phyloP scores from a whole-genome alignment of 2,888 invertebrate species.

The Torymus aiolomorphi region DNA sequence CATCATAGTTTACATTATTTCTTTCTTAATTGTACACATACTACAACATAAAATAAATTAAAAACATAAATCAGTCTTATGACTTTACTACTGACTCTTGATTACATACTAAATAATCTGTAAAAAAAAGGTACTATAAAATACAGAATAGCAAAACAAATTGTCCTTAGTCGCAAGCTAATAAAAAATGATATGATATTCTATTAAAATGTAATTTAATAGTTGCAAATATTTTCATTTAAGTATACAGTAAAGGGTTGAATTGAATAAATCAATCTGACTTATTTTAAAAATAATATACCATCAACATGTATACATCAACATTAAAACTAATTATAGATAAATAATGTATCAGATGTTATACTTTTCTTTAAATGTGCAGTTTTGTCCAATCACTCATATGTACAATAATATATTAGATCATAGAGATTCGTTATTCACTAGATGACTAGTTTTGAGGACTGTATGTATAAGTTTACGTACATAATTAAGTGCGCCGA shows the following conservation, averaged over 20 bases:
- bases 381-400: conserved; percentile 55
- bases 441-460: conserved; percentile 64
- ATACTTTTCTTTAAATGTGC: conserved; percentile 39
- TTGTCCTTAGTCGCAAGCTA: too few relatives aligned
- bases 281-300: not conserved
- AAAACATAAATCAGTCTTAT: conserved; percentile 53
- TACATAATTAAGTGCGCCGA: conserved; percentile 50
- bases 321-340: conserved; percentile 28
- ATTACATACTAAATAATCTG: too few relatives aligned
- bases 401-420: conserved; percentile 59
- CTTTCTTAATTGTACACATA: conserved; percentile 20
- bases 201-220: too few relatives aligned
- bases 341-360: conserved; percentile 34
- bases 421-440: conserved; percentile 59
- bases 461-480: conserved; percentile 60
- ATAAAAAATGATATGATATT: too few relatives aligned
- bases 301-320: not conserved
- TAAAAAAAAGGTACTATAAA: too few relatives aligned
- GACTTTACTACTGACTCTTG: conserved; percentile 13
- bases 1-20: not conserved
- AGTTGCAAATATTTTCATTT: too few relatives aligned
- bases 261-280: too few relatives aligned
- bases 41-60: conserved; percentile 43
- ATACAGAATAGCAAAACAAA: too few relatives aligned
- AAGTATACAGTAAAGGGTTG: too few relatives aligned